phyloP scores from a whole-genome alignment of 2,797 vertebrate genomes.

The Hapalemur alaotrensis region DNA sequence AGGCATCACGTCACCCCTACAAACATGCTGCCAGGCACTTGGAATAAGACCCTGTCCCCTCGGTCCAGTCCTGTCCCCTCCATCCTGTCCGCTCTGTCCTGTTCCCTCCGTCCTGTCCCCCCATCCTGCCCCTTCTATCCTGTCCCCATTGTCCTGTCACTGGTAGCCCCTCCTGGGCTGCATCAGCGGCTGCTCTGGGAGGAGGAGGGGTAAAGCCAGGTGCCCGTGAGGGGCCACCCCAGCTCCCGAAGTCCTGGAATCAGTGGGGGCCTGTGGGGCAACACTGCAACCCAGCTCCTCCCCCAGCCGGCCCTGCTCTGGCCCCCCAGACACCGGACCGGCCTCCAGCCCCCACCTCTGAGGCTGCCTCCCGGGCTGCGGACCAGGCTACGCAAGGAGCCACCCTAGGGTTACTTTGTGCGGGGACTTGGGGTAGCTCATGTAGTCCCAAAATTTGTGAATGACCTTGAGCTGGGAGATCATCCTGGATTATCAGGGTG shows the following conservation, averaged over 20 bases:
- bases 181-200: accelerated
- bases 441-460: background rate
- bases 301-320: background rate
- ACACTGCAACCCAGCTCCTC: background rate
- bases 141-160: too few species aligned
- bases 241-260: background rate
- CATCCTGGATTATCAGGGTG: background rate
- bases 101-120: too few species aligned
- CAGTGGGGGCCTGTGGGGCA: background rate
- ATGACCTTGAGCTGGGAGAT: background rate
- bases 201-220: too few species aligned
- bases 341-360: background rate
- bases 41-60: background rate
- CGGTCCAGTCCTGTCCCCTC: accelerated
- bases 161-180: background rate
- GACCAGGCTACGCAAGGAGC: background rate
- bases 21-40: background rate
- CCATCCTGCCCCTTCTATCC: too few species aligned
- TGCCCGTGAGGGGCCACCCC: too few species aligned
- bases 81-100: too few species aligned
- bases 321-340: background rate
- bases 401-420: background rate
- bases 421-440: background rate
- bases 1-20: background rate
- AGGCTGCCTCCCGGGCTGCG: background rate